Conservation (phyloP, 2,797 vertebrate genomes). For the Erpetoichthys calabaricus region DNA sequence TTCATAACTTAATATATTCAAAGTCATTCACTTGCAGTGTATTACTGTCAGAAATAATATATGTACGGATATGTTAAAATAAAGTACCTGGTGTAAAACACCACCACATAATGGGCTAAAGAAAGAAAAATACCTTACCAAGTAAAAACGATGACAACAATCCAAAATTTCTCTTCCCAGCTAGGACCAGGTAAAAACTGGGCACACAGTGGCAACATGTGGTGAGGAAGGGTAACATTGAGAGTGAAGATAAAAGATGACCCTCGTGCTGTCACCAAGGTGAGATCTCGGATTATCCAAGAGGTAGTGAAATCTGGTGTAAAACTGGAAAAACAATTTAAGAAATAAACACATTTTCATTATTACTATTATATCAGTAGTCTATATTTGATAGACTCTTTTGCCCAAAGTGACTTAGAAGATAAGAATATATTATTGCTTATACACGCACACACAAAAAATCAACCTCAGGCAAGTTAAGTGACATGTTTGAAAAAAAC, state of each 20-base stretch:
- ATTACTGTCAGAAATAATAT: no score
- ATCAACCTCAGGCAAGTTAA: no score
- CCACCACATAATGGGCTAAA: background rate
- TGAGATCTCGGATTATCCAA: conserved; percentile 88
- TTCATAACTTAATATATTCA: no score
- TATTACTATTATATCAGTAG: no score
- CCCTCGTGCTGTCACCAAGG: conserved; percentile 68
- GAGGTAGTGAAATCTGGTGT: conserved; percentile 96
- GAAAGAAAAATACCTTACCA: conserved; percentile 47
- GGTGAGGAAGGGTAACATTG: conserved; percentile 90
- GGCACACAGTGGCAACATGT: conserved; percentile 84
- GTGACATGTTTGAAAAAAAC: no score
- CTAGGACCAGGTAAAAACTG: conserved; percentile 89
- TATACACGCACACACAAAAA: no score
- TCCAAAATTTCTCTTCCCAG: conserved; percentile 95
- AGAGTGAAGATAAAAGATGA: conserved; percentile 82
- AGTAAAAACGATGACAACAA: conserved; percentile 77
- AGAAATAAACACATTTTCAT: background rate
- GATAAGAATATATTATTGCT: no score
- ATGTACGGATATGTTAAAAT: no score
- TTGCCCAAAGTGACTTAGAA: no score
- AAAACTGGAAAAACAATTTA: conserved; percentile 52
- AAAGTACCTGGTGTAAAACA: no score
- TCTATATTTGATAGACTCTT: no score
- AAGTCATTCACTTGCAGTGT: no score